phyloP scores from a whole-genome alignment of 2,888 invertebrate species.

The Mactromeris polynyma region DNA sequence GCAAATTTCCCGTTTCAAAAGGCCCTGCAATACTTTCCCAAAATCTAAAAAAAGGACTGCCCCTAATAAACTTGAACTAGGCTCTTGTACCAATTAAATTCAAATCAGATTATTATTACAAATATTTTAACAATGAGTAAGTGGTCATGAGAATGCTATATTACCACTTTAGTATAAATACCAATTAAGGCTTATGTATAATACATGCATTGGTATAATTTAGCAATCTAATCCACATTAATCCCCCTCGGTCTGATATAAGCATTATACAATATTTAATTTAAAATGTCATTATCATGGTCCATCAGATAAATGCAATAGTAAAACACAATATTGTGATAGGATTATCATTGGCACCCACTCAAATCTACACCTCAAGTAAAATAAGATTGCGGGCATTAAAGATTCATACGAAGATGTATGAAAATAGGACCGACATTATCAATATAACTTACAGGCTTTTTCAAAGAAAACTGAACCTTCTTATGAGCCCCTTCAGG shows the following conservation, averaged over 20 bases:
- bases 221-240: not conserved
- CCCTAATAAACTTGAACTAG: not conserved
- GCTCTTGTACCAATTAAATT: not conserved
- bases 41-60: too few species aligned
- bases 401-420: not conserved
- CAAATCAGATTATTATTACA: not conserved
- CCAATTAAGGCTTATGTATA: not conserved
- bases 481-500: constrained; percentile 63
- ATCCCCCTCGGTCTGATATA: not conserved
- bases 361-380: not conserved
- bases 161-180: not conserved
- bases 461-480: constrained; percentile 67
- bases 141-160: not conserved
- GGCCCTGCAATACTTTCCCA: too few species aligned
- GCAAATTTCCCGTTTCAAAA: too few species aligned
- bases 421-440: not conserved
- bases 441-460: constrained; percentile 47
- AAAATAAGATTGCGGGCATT: not conserved
- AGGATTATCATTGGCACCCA: constrained; percentile 7
- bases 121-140: not conserved
- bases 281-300: constrained; percentile 6
- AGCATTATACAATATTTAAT: constrained; percentile 1
- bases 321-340: constrained; percentile 9
- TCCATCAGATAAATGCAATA: not conserved
- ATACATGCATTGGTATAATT: not conserved